Evolutionary conservation across 2,797 vertebrate species (phyloP).

Genomic region (Tragelaphus oryx): DNA sequence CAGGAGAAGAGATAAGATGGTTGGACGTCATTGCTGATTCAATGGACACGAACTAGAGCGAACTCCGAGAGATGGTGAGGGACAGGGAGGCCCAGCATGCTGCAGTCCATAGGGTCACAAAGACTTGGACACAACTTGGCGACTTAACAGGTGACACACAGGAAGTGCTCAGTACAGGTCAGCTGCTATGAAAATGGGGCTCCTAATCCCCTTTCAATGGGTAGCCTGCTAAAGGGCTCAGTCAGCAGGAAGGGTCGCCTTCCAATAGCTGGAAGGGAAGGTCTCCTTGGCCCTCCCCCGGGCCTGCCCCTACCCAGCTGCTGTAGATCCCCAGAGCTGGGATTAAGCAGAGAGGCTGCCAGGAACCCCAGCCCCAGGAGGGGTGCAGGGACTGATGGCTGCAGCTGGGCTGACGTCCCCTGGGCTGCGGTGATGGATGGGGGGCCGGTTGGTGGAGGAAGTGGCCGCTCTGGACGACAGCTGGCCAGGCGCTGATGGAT

Average conservation of each 20-base stretch:
- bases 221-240: neutral
- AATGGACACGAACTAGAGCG: neutral
- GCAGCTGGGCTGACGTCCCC: neutral
- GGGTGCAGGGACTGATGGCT: neutral
- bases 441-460: neutral
- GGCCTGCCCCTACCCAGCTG: neutral
- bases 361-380: neutral
- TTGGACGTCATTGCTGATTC: neutral
- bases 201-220: no score
- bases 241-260: fast-evolving
- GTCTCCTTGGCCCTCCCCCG: neutral
- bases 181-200: neutral
- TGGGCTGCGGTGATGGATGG: neutral
- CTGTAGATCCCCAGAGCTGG: neutral
- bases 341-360: neutral
- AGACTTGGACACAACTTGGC: neutral
- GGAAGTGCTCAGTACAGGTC: neutral
- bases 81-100: neutral
- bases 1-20: neutral
- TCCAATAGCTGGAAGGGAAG: neutral
- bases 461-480: neutral
- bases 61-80: neutral
- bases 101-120: neutral
- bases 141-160: neutral
- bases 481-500: neutral